Base-by-base conservation (phyloP, 2,888 invertebrate species). In the Pegoplata infirma region DNA sequence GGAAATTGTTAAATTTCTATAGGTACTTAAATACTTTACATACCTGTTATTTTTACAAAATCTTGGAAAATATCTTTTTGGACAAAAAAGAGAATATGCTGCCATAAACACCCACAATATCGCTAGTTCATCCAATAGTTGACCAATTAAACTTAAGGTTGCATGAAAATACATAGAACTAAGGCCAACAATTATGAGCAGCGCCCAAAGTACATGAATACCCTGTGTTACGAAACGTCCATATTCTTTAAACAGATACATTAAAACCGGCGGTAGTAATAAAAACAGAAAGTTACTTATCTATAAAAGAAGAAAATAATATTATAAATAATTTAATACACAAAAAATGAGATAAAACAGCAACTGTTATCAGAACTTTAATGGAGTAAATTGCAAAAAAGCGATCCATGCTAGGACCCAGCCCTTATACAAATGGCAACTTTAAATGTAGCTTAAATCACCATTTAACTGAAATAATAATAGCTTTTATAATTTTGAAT, bases 81-180 rank as follows among this genome's bases (percentile, higher is more conserved):
- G 95, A 69, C 93, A 91, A 89, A 95, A 95, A 90, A 95, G 91
- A 36, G 94, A 93, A 86, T 94, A 93, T 5, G 93, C 94, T 19
- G 94, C 94, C 91, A 94, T 93, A 82, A 94, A 93, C 1, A 95
- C 93, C 96, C 96, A 96, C 53, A 96, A 86, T 85, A 96, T 96
- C 51, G 95, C 93, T 81, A 96, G 89, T 87, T 96, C 96, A 89
- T 96, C 96, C 72, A 96, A 88, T 32, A 96, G 89, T 89, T 96
- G 96, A 23, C 95, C 95, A 82, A 95, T 92, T 84, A 96, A 91
- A 84, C 95, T 95, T 32, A 96, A 90, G 2, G 96, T 96, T 5
- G 96, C 95, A 90, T 96, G 96, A 86, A 96, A 96, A 87, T 96
- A 96, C 79, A 95, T 95, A 32, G 95, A 95, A 83, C 94, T 94